These are phyloP conservation scores for Drymodes brunneopygia DNA, from an alignment of 2,113 vertebrate species.

Conservation along the genomic window DNA sequence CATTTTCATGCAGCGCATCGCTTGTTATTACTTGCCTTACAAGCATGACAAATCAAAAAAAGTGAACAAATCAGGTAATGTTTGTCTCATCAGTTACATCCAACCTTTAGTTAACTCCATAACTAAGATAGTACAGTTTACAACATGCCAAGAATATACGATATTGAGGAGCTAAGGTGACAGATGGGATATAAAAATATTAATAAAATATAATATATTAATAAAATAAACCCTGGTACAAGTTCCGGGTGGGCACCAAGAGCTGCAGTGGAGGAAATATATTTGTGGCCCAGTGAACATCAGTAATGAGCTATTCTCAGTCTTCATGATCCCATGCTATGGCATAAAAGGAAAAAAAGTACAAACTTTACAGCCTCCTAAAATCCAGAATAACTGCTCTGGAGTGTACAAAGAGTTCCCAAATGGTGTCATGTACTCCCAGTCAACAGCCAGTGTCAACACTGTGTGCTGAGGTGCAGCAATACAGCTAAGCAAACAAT, in stretches of 20 bases:
- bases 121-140: not conserved
- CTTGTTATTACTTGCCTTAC: not conserved
- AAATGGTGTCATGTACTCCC: not conserved
- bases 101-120: not conserved
- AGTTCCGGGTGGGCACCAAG: not conserved
- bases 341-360: not conserved
- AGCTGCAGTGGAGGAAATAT: not conserved
- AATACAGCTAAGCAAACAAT: not conserved
- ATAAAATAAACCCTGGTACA: not conserved
- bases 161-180: not conserved
- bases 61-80: not conserved
- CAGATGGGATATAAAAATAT: not conserved
- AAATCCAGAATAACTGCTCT: not conserved
- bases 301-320: not conserved
- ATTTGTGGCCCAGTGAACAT: not conserved
- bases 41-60: not conserved
- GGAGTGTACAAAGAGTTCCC: not conserved
- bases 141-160: not conserved
- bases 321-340: not conserved
- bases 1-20: not conserved
- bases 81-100: not conserved
- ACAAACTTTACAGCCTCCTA: not conserved
- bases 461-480: not conserved
- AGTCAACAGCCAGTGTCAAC: not conserved
- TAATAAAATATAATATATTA: not conserved